These are phyloP conservation scores for Piaya cayana DNA, from an alignment of 2,113 vertebrate genomes.

Conservation along the genomic window DNA sequence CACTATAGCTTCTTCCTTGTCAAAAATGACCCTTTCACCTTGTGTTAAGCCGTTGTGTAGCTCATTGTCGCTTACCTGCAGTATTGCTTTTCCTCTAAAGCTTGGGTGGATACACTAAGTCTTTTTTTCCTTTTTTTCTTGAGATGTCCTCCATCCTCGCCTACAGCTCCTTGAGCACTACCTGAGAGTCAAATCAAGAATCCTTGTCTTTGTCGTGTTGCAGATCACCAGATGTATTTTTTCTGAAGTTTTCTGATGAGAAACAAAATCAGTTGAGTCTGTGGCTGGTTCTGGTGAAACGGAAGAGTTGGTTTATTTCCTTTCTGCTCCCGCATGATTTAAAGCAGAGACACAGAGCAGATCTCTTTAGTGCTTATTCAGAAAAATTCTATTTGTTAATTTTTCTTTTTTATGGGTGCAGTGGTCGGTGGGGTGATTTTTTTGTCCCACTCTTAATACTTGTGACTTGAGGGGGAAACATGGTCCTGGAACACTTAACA, in stretches of 20 bases:
- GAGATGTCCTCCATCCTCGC: neutral
- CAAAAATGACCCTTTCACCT: neutral
- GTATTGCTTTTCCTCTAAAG: neutral
- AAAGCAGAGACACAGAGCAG: neutral
- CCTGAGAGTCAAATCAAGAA: neutral
- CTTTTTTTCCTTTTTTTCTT: neutral
- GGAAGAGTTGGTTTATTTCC: neutral
- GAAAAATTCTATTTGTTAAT: neutral
- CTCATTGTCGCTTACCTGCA: neutral
- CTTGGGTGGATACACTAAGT: neutral
- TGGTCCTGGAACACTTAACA: neutral
- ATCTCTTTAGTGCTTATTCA: neutral
- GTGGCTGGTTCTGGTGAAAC: neutral
- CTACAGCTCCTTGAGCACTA: neutral
- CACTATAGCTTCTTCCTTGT: neutral
- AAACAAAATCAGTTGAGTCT: neutral
- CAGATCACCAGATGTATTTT: fast-evolving
- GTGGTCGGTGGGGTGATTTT: neutral
- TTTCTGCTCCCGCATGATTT: neutral
- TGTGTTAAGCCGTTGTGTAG: neutral
- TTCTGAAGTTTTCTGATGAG: neutral
- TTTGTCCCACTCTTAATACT: neutral
- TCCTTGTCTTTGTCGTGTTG: neutral
- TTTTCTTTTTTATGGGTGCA: neutral
- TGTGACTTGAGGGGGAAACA: neutral